These are phyloP conservation scores for Pomatostomus ruficeps DNA, from an alignment of 2,113 vertebrate genomes.

Conservation along the genomic window DNA sequence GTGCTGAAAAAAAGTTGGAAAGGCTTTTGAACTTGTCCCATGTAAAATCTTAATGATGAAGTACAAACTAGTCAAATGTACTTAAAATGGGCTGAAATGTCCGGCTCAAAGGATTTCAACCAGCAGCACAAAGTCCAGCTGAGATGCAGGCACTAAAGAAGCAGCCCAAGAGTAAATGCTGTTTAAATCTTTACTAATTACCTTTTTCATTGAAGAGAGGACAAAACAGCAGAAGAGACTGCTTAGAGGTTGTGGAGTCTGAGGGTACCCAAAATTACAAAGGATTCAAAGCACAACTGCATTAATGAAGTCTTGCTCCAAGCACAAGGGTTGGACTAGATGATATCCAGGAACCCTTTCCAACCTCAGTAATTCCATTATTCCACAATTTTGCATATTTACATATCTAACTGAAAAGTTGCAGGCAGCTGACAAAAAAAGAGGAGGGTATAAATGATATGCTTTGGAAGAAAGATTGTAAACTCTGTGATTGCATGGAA, in stretches of 20 bases:
- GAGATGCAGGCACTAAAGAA: background rate
- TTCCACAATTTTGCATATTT: background rate
- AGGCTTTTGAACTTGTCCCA: background rate
- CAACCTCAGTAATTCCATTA: background rate
- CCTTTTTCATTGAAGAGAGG: background rate
- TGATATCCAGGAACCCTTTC: background rate
- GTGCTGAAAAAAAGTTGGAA: background rate
- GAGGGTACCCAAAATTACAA: background rate
- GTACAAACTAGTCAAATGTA: background rate
- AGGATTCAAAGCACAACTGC: background rate
- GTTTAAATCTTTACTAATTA: background rate
- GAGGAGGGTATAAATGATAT: background rate
- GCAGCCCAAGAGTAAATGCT: background rate
- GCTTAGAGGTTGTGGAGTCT: background rate
- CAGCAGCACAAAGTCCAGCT: background rate
- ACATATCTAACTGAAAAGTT: background rate
- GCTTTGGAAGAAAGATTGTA: background rate
- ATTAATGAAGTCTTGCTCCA: background rate
- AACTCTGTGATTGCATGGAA: background rate
- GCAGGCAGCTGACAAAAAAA: background rate
- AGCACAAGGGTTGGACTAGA: background rate
- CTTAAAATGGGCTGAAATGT: background rate
- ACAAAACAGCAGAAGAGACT: background rate
- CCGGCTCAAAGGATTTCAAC: background rate
- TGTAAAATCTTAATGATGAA: background rate